phyloP scores from a whole-genome alignment of 1,140 invertebrate genomes.

The Adelges cooleyi region DNA sequence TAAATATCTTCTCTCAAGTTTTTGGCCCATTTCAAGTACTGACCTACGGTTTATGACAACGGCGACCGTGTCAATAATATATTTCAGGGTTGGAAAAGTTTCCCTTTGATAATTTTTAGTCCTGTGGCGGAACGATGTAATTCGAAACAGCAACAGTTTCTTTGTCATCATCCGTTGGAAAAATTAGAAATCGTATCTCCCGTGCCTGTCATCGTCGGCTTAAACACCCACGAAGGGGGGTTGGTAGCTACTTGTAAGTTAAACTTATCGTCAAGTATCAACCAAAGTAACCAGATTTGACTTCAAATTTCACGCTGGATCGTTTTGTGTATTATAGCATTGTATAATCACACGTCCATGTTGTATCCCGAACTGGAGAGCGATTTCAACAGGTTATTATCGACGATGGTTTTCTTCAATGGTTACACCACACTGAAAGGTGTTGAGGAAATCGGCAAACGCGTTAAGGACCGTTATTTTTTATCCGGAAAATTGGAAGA shows the following conservation, averaged over 20 bases:
- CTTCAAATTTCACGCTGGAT: too few relatives aligned
- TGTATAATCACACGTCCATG: neutral
- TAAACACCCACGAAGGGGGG: conserved; percentile 12
- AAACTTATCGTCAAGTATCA: too few relatives aligned
- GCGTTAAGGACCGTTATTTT: neutral
- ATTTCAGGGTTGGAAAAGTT: too few relatives aligned
- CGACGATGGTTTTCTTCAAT: neutral
- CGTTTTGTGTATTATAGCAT: too few relatives aligned
- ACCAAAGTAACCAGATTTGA: too few relatives aligned
- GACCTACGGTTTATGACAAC: too few relatives aligned
- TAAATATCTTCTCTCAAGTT: too few relatives aligned
- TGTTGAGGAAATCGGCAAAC: neutral
- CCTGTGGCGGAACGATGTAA: neutral
- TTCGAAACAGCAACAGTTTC: neutral
- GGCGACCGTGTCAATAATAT: too few relatives aligned
- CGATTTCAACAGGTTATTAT: neutral
- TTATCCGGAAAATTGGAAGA: neutral
- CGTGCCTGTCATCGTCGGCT: neutral
- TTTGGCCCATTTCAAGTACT: too few relatives aligned
- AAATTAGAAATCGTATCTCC: conserved; percentile 1
- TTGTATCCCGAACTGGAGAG: neutral
- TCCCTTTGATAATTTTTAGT: too few relatives aligned
- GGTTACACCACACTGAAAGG: neutral
- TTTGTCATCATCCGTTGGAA: conserved; percentile 8
- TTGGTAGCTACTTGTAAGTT: conserved; percentile 5